Evolutionary conservation across 2,113 vertebrate species (phyloP).

Genomic region (Poeciliopsis retropinna): DNA sequence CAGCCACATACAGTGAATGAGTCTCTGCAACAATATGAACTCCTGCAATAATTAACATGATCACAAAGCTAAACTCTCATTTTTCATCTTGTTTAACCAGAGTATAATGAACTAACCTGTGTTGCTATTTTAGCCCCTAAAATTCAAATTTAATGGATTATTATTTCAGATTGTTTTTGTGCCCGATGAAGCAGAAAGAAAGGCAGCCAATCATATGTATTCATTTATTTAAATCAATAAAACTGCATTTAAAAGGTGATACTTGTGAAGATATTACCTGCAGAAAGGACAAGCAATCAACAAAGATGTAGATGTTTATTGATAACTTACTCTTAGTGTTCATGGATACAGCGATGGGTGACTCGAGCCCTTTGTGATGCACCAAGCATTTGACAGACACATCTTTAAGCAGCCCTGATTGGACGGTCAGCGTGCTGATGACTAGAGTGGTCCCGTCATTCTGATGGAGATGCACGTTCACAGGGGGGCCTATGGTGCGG

Average conservation of each 20-base stretch:
- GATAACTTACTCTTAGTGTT: slow-evolving; percentile 82
- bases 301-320: not conserved
- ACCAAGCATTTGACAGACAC: slow-evolving; percentile 83
- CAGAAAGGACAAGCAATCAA: not conserved
- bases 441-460: slow-evolving; percentile 80
- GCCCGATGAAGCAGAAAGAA: not conserved
- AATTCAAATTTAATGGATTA: not conserved
- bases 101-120: no score
- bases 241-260: not conserved
- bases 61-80: no score
- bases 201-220: not conserved
- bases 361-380: slow-evolving; percentile 82
- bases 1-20: no score
- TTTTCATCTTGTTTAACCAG: not conserved
- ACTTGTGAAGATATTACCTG: not conserved
- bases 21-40: no score
- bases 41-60: no score
- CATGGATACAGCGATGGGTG: slow-evolving; percentile 82
- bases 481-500: slow-evolving; percentile 75
- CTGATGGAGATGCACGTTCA: slow-evolving; percentile 53
- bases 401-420: slow-evolving; percentile 76
- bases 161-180: not conserved
- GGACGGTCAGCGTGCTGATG: slow-evolving; percentile 77
- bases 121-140: not conserved
- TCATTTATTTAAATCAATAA: not conserved